A percentile compares a stretch with the other conserved stretches of the same genome.
These are phyloP conservation scores for Pogonocichla stellata DNA, from an alignment of 2,113 vertebrate genomes.

Conservation along the genomic window DNA sequence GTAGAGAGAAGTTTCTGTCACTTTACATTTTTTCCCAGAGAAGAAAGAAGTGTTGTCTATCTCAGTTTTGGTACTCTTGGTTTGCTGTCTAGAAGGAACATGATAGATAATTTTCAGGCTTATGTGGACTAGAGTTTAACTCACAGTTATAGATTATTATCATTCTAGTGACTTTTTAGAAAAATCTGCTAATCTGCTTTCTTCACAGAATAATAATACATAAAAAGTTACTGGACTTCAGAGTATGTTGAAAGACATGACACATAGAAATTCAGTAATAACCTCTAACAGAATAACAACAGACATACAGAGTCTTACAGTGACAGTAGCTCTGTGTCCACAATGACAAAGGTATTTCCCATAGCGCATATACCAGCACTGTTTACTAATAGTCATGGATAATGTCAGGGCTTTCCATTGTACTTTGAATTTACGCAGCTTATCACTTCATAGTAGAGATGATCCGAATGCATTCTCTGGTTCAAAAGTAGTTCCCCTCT, in stretches of 20 bases:
- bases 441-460: conserved; percentile 6
- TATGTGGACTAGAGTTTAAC: fast-evolving
- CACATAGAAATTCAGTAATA: not conserved
- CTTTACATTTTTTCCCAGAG: not conserved
- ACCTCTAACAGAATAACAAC: not conserved
- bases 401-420: not conserved
- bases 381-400: not conserved
- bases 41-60: not conserved
- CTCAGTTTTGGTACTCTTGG: not conserved
- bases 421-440: not conserved
- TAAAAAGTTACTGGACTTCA: not conserved
- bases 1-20: not conserved
- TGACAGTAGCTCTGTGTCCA: not conserved
- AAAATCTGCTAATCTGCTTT: not conserved
- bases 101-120: not conserved
- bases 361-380: not conserved
- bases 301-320: not conserved
- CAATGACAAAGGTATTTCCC: not conserved
- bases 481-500: not conserved
- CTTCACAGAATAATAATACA: not conserved
- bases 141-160: not conserved
- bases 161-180: not conserved
- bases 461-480: not conserved
- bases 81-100: not conserved
- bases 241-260: not conserved